Percentiles rank a stretch among this genome's conserved stretches.
Evolutionary conservation across 1,140 invertebrate genomes (phyloP).

Genomic region (Tetramorium alpestre): DNA sequence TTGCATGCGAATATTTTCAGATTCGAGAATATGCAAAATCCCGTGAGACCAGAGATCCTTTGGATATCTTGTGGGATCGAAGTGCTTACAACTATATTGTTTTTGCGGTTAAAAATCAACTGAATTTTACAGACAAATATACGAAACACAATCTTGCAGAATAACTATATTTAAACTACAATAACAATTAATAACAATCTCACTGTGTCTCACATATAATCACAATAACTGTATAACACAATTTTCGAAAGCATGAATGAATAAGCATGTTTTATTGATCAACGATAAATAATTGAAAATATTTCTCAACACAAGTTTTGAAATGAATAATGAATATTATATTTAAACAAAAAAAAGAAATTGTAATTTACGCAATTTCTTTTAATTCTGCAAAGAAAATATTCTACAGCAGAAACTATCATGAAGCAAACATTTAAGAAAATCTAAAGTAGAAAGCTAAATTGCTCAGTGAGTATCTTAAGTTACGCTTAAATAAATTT

Average conservation of each 20-base stretch:
- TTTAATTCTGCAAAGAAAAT: conserved; percentile 21
- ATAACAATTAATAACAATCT: not conserved
- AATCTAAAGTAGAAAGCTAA: conserved; percentile 66
- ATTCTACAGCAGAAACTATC: not conserved
- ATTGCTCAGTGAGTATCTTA: conserved; percentile 53
- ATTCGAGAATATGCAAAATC: conserved; percentile 83
- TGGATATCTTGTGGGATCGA: conserved; percentile 38
- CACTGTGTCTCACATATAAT: not conserved
- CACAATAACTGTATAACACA: not conserved
- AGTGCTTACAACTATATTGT: conserved; percentile 58
- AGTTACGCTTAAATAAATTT: conserved; percentile 1
- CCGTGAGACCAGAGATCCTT: conserved; percentile 70
- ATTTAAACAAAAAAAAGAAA: conserved; percentile 44
- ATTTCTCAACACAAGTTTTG: not conserved
- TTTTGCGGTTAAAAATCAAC: conserved; percentile 39
- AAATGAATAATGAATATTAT: not conserved
- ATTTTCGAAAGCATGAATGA: not conserved
- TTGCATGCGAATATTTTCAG: conserved; percentile 84
- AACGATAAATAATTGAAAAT: not conserved
- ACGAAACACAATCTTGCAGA: not conserved
- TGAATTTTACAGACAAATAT: conserved; percentile 12
- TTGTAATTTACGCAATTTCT: conserved; percentile 33
- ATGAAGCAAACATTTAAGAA: conserved; percentile 53
- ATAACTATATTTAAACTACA: not conserved
- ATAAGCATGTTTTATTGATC: not conserved